Base-by-base conservation (phyloP, 2,113 vertebrate genomes). In the Probosciger aterrimus region DNA sequence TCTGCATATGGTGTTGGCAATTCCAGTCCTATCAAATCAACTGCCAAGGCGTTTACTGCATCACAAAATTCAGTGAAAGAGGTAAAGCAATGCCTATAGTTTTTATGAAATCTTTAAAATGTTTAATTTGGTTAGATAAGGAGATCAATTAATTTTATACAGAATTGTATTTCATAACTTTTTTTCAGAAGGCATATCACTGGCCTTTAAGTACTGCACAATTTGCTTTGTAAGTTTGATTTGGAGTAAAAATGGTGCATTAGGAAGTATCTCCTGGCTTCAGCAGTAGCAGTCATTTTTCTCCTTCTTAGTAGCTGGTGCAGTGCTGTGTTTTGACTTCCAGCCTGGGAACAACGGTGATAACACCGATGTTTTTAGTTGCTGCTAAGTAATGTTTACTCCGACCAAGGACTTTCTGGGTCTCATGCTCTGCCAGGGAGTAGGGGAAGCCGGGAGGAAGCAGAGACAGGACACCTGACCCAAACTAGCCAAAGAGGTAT, bases 11-110 rank as follows among this genome's bases (percentile, higher is more conserved):
- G 95, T 90, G 95, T 97, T 97, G 96, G 97, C 62, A 98, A 81
- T 94, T 98, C 98, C 86, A 97, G 95, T 96, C 84, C 97, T 96
- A 98, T 98, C 90, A 98, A 96, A 87, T 96, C 97, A 94, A 77
- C 95, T 94, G 65, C 96, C 81, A 98, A 98, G 93, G 93, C 74
- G n/a, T 93, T 97, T 91, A 90, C 94, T 92, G 41, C 94, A 70
- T 97, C 97, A 79, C 92, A 97, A 33, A 97, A 96, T 89, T 96
- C 97, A 90, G 77, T 96, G 82, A 97, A 97, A 93, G 97, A 98
- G 98, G 98, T 98, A 97, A 93, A 80, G 6, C 33, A 64, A 27
- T 81, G 20, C 41, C 52, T 35, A 12, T 67, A 18, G 20, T 77
- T 76, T 75, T 57, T 37, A 39, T 87, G 13, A 62, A 73, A 52